Base-by-base conservation (phyloP, 2,888 invertebrate genomes). In the Sarcophaga caerulescens region DNA sequence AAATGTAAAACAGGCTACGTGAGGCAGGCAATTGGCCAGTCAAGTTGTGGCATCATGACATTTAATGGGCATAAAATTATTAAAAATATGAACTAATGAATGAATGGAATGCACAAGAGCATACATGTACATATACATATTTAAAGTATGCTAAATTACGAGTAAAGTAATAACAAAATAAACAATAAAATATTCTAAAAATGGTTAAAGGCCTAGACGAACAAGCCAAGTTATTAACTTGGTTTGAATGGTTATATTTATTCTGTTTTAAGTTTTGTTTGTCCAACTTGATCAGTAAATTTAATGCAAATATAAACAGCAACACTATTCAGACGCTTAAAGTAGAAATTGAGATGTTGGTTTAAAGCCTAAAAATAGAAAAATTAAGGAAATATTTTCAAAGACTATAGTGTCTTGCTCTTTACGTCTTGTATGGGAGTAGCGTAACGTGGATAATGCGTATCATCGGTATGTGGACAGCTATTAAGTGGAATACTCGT, bases 71-170 rank as follows among this genome's bases (percentile, higher is more conserved):
- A 86, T 86, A 86, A 81, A 86, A 86, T 83, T 78, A 75, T 76
- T 86, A 84, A 84, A 86, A 77, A 86, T 85, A 85, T 83, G 80
- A 77, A 85, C 80, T 69, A 83, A 83, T 83, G 85, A 83, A 83
- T 83, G 85, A 86, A 81, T 83, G 85, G 63, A 81, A 84, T 82
- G 71, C 77, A 66, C 66, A 66, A 66, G 45, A 81, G 57, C 63
- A 75, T 75, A 75, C 71, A 66, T 71, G 25, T 75, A 63, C 44
- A 75, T 75, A 5, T 57, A 75, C 63, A 63, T 81, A 69, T 35
- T 21, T 45, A 21, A 59, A 57, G 57, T 12, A n/a, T 17, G 45
- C 17, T 65, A 52, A 21, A 71, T 19, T 47, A 63, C 57, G 35
- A 35, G 35, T 2, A 35, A 35, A 12, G 57, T 23, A 57, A 57